Conservation (phyloP, 2,113 vertebrate species). For the Alaudala cheleensis region DNA sequence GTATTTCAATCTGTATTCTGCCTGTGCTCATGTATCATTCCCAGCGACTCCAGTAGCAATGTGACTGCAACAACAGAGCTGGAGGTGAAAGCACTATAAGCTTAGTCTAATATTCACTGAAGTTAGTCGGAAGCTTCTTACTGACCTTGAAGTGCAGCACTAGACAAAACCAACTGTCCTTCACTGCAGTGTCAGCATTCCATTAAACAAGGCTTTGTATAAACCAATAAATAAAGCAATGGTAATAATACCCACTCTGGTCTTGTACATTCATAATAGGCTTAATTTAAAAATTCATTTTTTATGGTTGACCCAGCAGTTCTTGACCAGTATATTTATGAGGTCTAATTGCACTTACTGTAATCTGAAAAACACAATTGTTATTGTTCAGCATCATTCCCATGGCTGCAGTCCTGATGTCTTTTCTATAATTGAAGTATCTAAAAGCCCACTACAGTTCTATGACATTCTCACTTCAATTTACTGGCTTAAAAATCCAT, state of each 20-base stretch:
- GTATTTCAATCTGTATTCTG: background rate
- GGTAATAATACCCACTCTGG: background rate
- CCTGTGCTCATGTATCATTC: background rate
- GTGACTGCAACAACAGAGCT: background rate
- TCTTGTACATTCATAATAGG: background rate
- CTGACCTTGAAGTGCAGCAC: background rate
- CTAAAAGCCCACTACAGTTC: background rate
- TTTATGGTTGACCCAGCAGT: background rate
- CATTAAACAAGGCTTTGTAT: background rate
- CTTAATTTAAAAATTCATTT: background rate
- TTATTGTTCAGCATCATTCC: background rate
- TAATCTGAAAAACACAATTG: background rate
- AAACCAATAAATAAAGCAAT: background rate
- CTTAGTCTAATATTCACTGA: background rate
- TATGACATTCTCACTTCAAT: background rate
- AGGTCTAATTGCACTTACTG: background rate
- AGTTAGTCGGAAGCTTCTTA: background rate
- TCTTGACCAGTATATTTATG: conserved; percentile 6
- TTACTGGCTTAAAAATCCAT: background rate
- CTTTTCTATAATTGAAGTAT: background rate
- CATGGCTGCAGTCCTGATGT: background rate
- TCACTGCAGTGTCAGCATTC: background rate
- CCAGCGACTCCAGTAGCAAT: background rate
- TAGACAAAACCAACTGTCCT: background rate
- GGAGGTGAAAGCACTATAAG: background rate